Base-by-base conservation (phyloP, 1,140 invertebrate genomes). In the Sarcophaga peregrina region DNA sequence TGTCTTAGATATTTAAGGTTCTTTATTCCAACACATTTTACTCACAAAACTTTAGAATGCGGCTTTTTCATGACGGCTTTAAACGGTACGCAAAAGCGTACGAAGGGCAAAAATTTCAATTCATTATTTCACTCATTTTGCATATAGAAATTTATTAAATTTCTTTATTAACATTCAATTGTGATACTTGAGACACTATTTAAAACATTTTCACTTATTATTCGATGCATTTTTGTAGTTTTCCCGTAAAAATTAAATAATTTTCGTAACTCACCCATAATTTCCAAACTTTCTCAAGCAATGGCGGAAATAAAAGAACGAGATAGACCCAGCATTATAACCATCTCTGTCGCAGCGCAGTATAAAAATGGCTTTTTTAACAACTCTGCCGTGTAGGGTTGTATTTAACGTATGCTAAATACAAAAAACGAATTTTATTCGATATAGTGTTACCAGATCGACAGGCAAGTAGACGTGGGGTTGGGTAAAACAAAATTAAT, bases 291-390 rank as follows among this genome's bases (percentile, higher is more conserved):
- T 84, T 87, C 87, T 87, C 87, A 87, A 86, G 86, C 87, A 86
- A 88, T 87, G 88, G 88, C 88, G 88, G 88, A 90, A 90, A 89
- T 90, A 89, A 90, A 90, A 90, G 87, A 87, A 86, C 85, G 87
- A 87, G 48, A 45, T 78, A 82, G 20, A 68, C 62, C 15, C 80
- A 82, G 13, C 62, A 68, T 68, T 68, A 68, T 68, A 68, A 25
- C 62, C 62, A 47, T 68, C 62, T 68, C 62, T 68, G 62, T 68
- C 47, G n/a, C 75, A 78, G 10, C 9, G 75, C 11, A 9, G 47
- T 50, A 50, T 50, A 25, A 75, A 17, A 52, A 11, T 50, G 10
- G 7, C 8, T 9, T 20, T 52, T 52, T 50, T 50, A 50, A 52
- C 75, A 78, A 78, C 75, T 25, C 15, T 78, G 47, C 9, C 11